Evolutionary conservation across 2,888 invertebrate genomes (phyloP), one percentile per base, ranked within the genome.

Genomic region (Euproctis similis): DNA sequence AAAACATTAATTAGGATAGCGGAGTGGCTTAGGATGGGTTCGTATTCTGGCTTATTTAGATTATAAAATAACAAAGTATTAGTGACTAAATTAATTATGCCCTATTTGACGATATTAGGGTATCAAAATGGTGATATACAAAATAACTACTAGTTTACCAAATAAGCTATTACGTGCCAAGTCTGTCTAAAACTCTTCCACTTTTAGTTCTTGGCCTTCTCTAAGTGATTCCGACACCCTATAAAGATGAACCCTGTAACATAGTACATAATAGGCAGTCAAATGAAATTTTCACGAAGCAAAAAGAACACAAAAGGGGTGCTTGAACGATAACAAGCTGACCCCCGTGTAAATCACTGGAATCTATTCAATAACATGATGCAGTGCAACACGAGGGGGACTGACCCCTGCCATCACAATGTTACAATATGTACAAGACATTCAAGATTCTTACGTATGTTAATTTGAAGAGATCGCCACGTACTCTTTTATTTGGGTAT

Each of bases 301-400:
- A 37, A 12, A 19, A 28, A 17, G 11, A 8, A 28, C 28, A 24
- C 8, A 9, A 30, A 30, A 34, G 21, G 24, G 34, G 34, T 19
- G 12, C 32, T 47, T 50, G 56, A 42, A 29, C 36, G 38, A 39
- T 28, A 41, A 40, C 49, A 42, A 51, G 40, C 39, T 32, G 41
- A 45, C 47, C 51, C 51, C 42, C 52, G 52, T 58, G 53, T 53
- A 49, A 56, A 46, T 50, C 49, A 50, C 46, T 44, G 44, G 53
- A 58, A 56, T 55, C 41, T 53, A 55, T 60, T 62, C 46, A 53
- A 55, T 51, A 60, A 50, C 45, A 53, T 22, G 35, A 32, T 36
- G 31, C 4, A 28, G n/a, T n/a, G n/a, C n/a, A n/a, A n/a, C n/a
- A n/a, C n/a, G n/a, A n/a, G 43, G 31, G 43, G 42, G 41, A 29